Base-by-base conservation (phyloP, 2,888 invertebrate genomes). In the Dermolepida albohirtum region DNA sequence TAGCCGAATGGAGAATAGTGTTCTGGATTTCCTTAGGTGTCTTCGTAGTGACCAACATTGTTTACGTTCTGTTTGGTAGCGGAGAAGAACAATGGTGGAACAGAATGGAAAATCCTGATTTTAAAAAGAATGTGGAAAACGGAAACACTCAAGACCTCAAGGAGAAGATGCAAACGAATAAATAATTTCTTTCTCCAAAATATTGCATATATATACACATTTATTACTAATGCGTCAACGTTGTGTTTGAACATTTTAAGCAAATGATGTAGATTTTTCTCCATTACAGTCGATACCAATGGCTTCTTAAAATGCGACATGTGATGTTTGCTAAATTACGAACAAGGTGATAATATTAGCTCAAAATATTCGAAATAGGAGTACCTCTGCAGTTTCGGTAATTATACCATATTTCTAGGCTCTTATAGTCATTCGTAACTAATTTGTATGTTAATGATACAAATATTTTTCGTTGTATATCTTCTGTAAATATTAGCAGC, bases 31-130 rank as follows among this genome's bases (percentile, higher is more conserved):
- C 91, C 54, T 84, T 91, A 1, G 88, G 78, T 0, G 86, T 92
- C 4, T 85, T 92, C 66, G 81, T 88, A 0, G 67, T 87, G 0
- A 89, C 92, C 4, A 91, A 91, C 75, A 29, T 89, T 0, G 74
- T 91, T 8, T 93, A 90, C 79, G 72, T 89, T 1, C 52, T 90
- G 5, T 90, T 88, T 78, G 91, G 90, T 0, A 88, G 89, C 68
- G 92, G 91, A 0, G 90, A 93, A 39, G 86, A 90, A 17, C 88
- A 90, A 68, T 87, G 88, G 75, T 93, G 92, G 91, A 91, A 92
- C 64, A 39, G 64, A 43, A 49, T 64, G 5, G 47, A 49, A 14
- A 39, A 68, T 34, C 51, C 64, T 17, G 49, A 64, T 12, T 63
- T 62, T 44, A 17, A 34, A 16, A 66, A 47, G 39, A 47, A 44